Percentiles rank a stretch among this genome's conserved stretches.
These are phyloP conservation scores for Dasyprocta punctata DNA, from an alignment of 2,113 vertebrate species.

Conservation along the genomic window DNA sequence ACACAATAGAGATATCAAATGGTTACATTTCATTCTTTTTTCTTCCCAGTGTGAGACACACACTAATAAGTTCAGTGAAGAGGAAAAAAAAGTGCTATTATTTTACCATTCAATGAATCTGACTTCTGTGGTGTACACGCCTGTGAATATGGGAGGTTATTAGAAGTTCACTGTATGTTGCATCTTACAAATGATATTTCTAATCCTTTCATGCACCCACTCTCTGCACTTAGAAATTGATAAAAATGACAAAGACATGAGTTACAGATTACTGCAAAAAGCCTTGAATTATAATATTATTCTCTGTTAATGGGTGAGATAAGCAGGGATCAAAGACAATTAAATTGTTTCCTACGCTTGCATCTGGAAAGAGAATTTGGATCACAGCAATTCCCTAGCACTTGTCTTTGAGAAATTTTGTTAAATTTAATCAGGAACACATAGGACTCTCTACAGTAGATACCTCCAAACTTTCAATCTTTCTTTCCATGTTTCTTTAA, in stretches of 20 bases:
- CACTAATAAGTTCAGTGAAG: slow-evolving; percentile 65
- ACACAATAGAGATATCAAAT: slow-evolving; percentile 71
- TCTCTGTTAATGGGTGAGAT: neutral
- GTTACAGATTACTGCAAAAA: neutral
- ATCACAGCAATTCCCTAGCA: neutral
- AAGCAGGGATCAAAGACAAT: neutral
- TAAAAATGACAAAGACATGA: neutral
- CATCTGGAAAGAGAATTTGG: slow-evolving; percentile 24
- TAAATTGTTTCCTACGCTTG: slow-evolving; percentile 12
- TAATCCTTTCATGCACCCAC: neutral
- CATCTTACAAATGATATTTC: slow-evolving; percentile 47
- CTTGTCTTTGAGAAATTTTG: neutral
- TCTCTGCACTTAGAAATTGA: slow-evolving; percentile 11
- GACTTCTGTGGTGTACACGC: neutral
- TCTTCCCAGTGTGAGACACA: slow-evolving; percentile 54
- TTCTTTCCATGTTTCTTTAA: neutral
- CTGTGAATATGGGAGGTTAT: neutral
- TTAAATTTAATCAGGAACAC: neutral
- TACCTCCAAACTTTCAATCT: neutral
- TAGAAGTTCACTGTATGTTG: slow-evolving; percentile 52
- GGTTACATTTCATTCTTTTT: slow-evolving; percentile 64
- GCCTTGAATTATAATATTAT: neutral
- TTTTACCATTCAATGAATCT: slow-evolving; percentile 53
- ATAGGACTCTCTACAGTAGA: neutral
- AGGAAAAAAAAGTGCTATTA: neutral